phyloP scores from a whole-genome alignment of 2,113 vertebrate species.

The Ellobius talpinus region DNA sequence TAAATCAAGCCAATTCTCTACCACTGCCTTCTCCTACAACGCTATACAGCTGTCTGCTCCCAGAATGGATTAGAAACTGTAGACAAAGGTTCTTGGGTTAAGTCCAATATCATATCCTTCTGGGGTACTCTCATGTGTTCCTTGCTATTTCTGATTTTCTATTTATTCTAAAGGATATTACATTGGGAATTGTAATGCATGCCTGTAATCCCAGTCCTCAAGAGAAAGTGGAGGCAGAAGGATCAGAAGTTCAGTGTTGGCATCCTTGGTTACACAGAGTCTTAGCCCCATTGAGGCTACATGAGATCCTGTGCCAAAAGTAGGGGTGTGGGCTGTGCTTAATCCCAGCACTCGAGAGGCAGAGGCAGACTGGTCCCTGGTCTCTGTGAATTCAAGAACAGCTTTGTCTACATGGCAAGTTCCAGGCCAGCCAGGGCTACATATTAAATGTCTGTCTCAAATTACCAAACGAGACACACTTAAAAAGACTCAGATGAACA shows the following conservation, averaged over 20 bases:
- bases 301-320: not conserved
- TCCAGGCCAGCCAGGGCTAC: not conserved
- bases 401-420: not conserved
- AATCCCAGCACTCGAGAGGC: not conserved
- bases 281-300: not conserved
- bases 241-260: not conserved
- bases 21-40: not conserved
- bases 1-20: constrained; percentile 42
- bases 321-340: not conserved
- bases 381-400: not conserved
- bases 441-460: not conserved
- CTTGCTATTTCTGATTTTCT: constrained; percentile 3
- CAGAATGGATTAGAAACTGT: constrained; percentile 27
- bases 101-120: constrained; percentile 1
- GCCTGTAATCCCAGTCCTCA: not conserved
- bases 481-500: not conserved
- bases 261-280: not conserved
- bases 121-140: not conserved
- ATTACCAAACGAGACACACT: not conserved
- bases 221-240: not conserved
- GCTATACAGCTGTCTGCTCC: not conserved
- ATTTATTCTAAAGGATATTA: not conserved
- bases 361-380: not conserved
- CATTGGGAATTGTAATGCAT: not conserved
- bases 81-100: constrained; percentile 44